Conservation (phyloP, 2,113 vertebrate species). For the Pleuronectes platessa region DNA sequence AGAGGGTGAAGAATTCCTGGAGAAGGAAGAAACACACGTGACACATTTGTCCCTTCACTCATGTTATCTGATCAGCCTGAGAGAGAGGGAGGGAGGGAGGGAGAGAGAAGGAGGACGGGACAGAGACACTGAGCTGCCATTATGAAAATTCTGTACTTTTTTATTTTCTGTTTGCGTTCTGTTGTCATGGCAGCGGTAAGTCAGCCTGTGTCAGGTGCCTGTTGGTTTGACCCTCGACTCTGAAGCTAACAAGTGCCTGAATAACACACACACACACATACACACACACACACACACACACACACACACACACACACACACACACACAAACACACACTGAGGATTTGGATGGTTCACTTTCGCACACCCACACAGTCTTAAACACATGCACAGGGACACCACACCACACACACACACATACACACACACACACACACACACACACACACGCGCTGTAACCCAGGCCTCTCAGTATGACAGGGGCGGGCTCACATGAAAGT, state of each 20-base stretch:
- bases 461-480: slow-evolving; percentile 11
- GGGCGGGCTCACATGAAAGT: slow-evolving; percentile 16
- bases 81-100: slow-evolving; percentile 7
- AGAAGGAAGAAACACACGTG: slow-evolving; percentile 21
- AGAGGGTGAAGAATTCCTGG: slow-evolving; percentile 12
- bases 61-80: slow-evolving; percentile 33
- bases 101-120: not conserved
- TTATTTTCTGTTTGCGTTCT: slow-evolving; percentile 66
- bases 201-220: slow-evolving; percentile 62
- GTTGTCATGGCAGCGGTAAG: slow-evolving; percentile 70
- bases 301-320: slow-evolving; percentile 7
- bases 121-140: slow-evolving; percentile 39
- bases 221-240: slow-evolving; percentile 70
- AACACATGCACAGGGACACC: no score
- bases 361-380: no score
- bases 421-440: slow-evolving; percentile 7
- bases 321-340: not conserved
- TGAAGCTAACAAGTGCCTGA: slow-evolving; percentile 48
- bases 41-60: slow-evolving; percentile 35
- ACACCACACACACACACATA: no score
- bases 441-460: not conserved
- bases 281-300: slow-evolving; percentile 7
- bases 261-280: not conserved
- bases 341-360: no score
- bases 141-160: slow-evolving; percentile 56